Percentiles rank a stretch among this genome's conserved stretches.
Evolutionary conservation across 2,797 vertebrate genomes (phyloP).

Genomic region (Bovichtus diacanthus): DNA sequence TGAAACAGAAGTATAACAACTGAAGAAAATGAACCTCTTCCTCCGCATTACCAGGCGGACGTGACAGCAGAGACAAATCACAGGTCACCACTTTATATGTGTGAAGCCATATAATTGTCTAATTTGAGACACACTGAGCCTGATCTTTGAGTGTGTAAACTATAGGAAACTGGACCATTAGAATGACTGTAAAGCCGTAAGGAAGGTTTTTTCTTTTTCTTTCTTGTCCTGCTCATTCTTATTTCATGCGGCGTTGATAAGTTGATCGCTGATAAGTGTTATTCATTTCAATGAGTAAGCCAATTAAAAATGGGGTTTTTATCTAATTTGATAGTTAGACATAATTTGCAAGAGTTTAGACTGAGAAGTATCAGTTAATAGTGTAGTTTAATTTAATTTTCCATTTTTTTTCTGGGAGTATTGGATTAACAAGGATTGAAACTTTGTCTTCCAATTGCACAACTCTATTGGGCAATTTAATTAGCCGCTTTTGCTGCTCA

Average conservation of each 20-base stretch:
- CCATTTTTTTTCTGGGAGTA: conserved; percentile 69
- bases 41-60: conserved; percentile 48
- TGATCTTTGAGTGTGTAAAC: conserved; percentile 69
- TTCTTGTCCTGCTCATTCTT: conserved; percentile 65
- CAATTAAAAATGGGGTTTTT: conserved; percentile 87
- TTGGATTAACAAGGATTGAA: conserved; percentile 80
- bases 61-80: conserved; percentile 59
- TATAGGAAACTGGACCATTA: conserved; percentile 55
- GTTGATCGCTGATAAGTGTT: conserved; percentile 87
- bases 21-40: conserved; percentile 58
- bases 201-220: conserved; percentile 60
- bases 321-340: conserved; percentile 87
- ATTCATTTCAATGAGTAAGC: conserved; percentile 86
- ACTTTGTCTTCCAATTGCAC: conserved; percentile 80
- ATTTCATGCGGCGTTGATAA: conserved; percentile 82
- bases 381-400: conserved; percentile 81
- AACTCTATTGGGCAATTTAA: conserved; percentile 80
- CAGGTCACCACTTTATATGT: conserved; percentile 52
- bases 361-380: conserved; percentile 80
- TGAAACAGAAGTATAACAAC: conserved; percentile 73
- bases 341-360: conserved; percentile 84
- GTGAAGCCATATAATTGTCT: conserved; percentile 59
- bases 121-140: conserved; percentile 51
- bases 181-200: conserved; percentile 59
- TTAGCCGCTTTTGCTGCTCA: conserved; percentile 76